Base-by-base conservation (phyloP, 2,113 vertebrate species). In the Copsychus sechellarum region DNA sequence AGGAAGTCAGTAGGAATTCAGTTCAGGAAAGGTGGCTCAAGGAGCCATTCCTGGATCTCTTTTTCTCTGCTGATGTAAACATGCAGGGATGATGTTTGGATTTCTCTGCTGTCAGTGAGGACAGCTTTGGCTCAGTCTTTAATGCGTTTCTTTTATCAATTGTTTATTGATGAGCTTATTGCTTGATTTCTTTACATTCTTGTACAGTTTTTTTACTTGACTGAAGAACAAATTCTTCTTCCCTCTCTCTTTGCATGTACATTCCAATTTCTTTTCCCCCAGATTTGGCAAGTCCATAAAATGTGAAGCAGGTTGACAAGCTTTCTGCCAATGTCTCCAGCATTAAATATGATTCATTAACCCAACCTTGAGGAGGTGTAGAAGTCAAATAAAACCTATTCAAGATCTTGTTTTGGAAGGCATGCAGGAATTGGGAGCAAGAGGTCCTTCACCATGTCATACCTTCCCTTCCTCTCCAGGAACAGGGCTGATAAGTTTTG, bases 191-290 rank as follows among this genome's bases (percentile, higher is more conserved):
- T 91, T 74, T 62, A 33, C 33, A 4, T 42, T 83, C 40, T 43
- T 3, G 1, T 34, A 43, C 22, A 0, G 0, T 25, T 67, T 87
- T 76, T 72, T 60, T 21, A 57, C 14, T 62, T 5, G 1, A 9
- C 53, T 71, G 56, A 20, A 80, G 38, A 94, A 3, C 28, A 65
- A 65, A 12, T 22, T 69, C 31, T 23, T 70, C 42, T 57, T 65
- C 15, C 7, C 25, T 74, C 28, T 62, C 45, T 76, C 16, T 87
- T 87, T 85, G n/a, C 34, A 40, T 74, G 51, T 34, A 4, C 57
- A 22, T 33, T 48, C 24, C 1, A 6, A 6, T n/a, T 25, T 26
- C 45, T 43, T 56, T 45, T 12, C 1, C 8, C 12, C 23, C 3
- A 6, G 33, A 92, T 78, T 56, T 84, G 64, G 21, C 34, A 71